Percentiles rank a stretch among this genome's conserved stretches.
Evolutionary conservation across 1,140 invertebrate genomes (phyloP).

Genomic region (Drosophila kurseongensis): DNA sequence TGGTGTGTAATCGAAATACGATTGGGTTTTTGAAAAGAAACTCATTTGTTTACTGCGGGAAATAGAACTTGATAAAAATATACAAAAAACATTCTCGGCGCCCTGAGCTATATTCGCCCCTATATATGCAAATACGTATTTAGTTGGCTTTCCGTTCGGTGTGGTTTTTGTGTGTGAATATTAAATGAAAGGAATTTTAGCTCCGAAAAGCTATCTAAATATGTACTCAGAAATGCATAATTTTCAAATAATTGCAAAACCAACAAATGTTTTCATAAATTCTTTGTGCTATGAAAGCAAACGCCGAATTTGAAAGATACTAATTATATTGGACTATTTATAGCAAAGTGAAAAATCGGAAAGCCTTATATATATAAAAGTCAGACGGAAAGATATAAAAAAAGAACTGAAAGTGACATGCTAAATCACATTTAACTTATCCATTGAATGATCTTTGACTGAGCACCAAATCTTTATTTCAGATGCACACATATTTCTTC

Average conservation of each 20-base stretch:
- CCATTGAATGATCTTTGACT: slow-evolving; percentile 23
- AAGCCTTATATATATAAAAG: not conserved
- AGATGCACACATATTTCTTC: slow-evolving; percentile 44
- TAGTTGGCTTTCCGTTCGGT: slow-evolving; percentile 21
- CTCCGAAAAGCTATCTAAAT: slow-evolving; percentile 34
- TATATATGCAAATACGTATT: slow-evolving; percentile 50
- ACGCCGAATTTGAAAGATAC: not conserved
- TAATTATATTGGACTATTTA: slow-evolving; percentile 12
- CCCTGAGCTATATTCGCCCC: slow-evolving; percentile 26
- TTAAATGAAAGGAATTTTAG: slow-evolving; percentile 46
- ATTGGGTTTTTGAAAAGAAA: slow-evolving; percentile 23
- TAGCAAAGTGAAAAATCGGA: slow-evolving; percentile 9
- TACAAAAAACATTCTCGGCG: slow-evolving; percentile 39
- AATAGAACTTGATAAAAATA: slow-evolving; percentile 71
- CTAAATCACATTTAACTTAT: slow-evolving; percentile 29
- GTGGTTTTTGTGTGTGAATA: slow-evolving; percentile 37
- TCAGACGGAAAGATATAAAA: not conserved
- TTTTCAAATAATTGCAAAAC: slow-evolving; percentile 31
- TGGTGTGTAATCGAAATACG: slow-evolving; percentile 45
- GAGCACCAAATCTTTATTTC: slow-evolving; percentile 41
- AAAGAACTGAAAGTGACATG: slow-evolving; percentile 3
- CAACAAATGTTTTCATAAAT: not conserved
- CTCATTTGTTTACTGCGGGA: slow-evolving; percentile 40
- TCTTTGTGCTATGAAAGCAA: not conserved
- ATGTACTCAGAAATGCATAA: slow-evolving; percentile 31